Percentiles rank a stretch among this genome's conserved stretches.
These are phyloP conservation scores for Papilio polyxenes DNA, from an alignment of 1,140 invertebrate species.

Conservation along the genomic window DNA sequence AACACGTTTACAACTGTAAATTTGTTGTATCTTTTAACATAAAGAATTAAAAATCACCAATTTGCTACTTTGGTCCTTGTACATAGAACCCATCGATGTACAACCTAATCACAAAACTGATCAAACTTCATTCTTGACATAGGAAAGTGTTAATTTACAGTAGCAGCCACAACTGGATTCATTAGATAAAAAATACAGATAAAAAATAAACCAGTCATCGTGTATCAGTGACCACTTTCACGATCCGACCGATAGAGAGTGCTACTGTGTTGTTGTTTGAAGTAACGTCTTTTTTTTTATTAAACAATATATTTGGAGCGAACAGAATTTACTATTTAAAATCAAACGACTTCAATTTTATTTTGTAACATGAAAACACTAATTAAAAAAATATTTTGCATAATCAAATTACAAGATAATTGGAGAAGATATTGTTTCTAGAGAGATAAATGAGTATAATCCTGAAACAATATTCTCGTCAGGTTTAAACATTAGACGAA, in stretches of 20 bases:
- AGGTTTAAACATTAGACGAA: no score
- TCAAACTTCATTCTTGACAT: background rate
- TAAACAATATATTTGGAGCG: background rate
- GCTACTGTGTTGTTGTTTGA: background rate
- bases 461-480: no score
- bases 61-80: no score
- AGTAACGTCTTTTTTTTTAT: background rate
- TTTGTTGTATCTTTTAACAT: no score
- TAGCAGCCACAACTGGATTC: background rate
- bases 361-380: no score
- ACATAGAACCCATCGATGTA: background rate
- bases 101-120: background rate
- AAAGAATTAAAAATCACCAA: no score
- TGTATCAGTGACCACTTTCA: background rate
- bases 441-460: no score
- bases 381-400: no score
- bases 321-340: background rate
- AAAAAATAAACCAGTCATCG: conserved; percentile 20
- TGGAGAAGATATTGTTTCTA: no score
- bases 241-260: background rate
- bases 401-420: no score
- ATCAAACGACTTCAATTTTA: background rate
- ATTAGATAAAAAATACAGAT: conserved; percentile 5
- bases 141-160: conserved; percentile 1
- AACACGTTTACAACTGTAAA: no score